phyloP scores from a whole-genome alignment of 1,140 invertebrate species.

The Wasmannia auropunctata region DNA sequence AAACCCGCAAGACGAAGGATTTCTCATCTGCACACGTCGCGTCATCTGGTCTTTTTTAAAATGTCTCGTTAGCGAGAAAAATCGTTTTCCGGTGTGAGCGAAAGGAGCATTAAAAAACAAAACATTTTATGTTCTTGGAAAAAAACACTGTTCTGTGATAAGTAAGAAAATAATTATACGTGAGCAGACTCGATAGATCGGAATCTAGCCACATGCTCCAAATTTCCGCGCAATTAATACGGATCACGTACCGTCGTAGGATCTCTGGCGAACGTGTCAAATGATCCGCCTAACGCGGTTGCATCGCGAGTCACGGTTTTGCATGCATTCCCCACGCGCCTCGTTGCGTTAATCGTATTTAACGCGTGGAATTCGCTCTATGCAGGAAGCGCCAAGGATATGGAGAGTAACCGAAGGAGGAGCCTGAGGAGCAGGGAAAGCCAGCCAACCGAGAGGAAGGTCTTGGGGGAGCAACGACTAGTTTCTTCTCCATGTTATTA shows the following conservation, averaged over 20 bases:
- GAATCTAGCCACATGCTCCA: slow-evolving; percentile 60
- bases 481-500: slow-evolving; percentile 77
- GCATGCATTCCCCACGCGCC: slow-evolving; percentile 67
- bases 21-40: slow-evolving; percentile 4
- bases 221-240: slow-evolving; percentile 62
- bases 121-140: background rate
- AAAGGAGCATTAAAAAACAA: background rate
- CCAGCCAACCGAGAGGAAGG: slow-evolving; percentile 25
- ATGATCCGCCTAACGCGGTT: slow-evolving; percentile 19
- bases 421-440: slow-evolving; percentile 30
- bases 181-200: slow-evolving; percentile 22
- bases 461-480: slow-evolving; percentile 55
- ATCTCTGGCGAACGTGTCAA: slow-evolving; percentile 8
- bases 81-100: background rate
- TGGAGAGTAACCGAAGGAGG: slow-evolving; percentile 19
- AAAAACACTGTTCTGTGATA: background rate
- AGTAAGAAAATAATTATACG: slow-evolving; percentile 69
- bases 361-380: slow-evolving; percentile 60
- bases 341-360: slow-evolving; percentile 65
- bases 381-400: slow-evolving; percentile 43
- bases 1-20: background rate
- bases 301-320: slow-evolving; percentile 60
- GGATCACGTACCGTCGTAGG: background rate
- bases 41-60: slow-evolving; percentile 13
- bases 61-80: background rate